A percentile compares a stretch with the other conserved stretches of the same genome.
Evolutionary conservation across 1,140 invertebrate species (phyloP).

Genomic region (Apolygus lucorum): DNA sequence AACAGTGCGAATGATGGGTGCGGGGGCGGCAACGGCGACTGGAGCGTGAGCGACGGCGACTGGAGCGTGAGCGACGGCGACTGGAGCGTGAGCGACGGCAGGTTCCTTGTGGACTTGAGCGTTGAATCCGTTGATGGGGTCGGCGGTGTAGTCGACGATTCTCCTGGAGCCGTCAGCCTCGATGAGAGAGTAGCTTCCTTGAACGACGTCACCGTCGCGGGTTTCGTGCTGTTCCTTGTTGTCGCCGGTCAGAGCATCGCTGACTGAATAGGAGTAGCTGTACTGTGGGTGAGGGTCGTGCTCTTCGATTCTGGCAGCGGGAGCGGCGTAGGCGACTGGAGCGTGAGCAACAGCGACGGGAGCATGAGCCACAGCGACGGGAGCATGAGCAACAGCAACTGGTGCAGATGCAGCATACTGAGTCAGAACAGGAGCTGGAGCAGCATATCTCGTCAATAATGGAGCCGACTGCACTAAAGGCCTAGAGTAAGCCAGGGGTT

Average conservation of each 20-base stretch:
- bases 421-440: background rate
- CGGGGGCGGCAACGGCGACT: background rate
- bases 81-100: constrained; percentile 31
- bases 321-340: constrained; percentile 6
- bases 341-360: constrained; percentile 21
- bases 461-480: too few relatives aligned
- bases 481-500: constrained; percentile 9
- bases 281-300: constrained; percentile 32
- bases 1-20: background rate
- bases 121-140: constrained; percentile 47
- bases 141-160: constrained; percentile 37
- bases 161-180: constrained; percentile 35
- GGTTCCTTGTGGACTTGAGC: constrained; percentile 49
- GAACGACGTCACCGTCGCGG: constrained; percentile 26
- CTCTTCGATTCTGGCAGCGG: constrained; percentile 34
- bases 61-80: constrained; percentile 14
- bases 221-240: constrained; percentile 37
- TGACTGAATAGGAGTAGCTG: constrained; percentile 38
- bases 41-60: constrained; percentile 10
- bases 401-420: background rate
- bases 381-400: constrained; percentile 19
- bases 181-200: constrained; percentile 29
- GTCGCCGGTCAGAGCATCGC: constrained; percentile 37
- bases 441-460: background rate
- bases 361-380: constrained; percentile 19